Evolutionary conservation across 2,113 vertebrate genomes (phyloP), one percentile per base, ranked within the genome.

Genomic region (Nyctibius bracteatus): DNA sequence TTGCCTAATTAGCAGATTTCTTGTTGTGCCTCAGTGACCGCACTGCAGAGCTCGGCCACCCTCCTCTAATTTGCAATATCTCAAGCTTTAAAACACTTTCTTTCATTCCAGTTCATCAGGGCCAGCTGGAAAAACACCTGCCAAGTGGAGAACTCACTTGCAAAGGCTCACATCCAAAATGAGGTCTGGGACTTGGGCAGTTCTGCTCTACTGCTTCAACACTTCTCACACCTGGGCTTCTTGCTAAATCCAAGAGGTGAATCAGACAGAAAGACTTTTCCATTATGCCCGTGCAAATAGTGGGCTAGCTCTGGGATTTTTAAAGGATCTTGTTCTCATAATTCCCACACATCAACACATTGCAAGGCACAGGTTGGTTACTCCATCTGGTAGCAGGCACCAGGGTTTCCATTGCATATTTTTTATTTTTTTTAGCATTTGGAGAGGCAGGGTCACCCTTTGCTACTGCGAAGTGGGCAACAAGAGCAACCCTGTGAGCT

Each of bases 101-200:
- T 70, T 92, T 54, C 77, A 54, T 89, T 84, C 61, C 70, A 84
- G 81, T 81, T 94, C 67, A 92, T 33, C 35, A 16, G 14, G 43
- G 73, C 84, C 95, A 92, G 77, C 73, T 92, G 90, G 92, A 96
- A 89, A 86, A 93, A 41, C 68, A 92, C 51, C 77, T 92, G 95
- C 43, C 63, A 92, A 87, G 51, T 1, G 0, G 37, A 94, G 47
- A 94, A 73, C n/a, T 83, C 67, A 8, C 87, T 84, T 78, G 35
- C 51, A 67, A 81, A 84, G 8, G 59, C 71, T 91, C 81, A 81
- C 59, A 78, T 84, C 21, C 65, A 71, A 81, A 91, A 92, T 79
- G 84, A 84, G 68, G 30, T 14, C 61, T 79, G 90, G 78, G 81
- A 93, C 51, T 79, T 2, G 2, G 57, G 55, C 46, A 81, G 90